These are phyloP conservation scores for Ceratina calcarata DNA, from an alignment of 1,140 invertebrate species.

Conservation along the genomic window DNA sequence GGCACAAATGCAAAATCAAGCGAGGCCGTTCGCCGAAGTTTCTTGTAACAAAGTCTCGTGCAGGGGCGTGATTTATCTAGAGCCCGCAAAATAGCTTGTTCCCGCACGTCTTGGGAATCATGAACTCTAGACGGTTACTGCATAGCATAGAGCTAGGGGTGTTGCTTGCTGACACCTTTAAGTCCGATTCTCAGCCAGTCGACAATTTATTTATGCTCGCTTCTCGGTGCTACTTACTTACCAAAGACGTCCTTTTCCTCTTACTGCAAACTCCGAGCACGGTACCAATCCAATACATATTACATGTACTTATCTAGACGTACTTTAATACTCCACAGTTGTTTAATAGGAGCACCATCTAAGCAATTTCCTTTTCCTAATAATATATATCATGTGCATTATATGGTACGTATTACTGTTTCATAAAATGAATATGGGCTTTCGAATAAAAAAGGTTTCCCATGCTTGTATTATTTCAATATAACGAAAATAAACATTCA, in stretches of 20 bases:
- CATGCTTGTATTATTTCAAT: too few species aligned
- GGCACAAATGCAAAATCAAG: constrained; percentile 29
- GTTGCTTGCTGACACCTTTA: constrained; percentile 23
- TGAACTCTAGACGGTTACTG: constrained; percentile 28
- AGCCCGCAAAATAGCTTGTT: constrained; percentile 34
- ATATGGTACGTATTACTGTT: too few species aligned
- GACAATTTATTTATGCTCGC: constrained; percentile 30
- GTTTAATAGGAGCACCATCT: too few species aligned
- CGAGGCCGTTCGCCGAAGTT: constrained; percentile 10
- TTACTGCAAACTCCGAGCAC: not conserved
- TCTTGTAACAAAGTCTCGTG: constrained; percentile 11
- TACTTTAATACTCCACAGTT: not conserved
- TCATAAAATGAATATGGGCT: too few species aligned
- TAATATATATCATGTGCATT: too few species aligned
- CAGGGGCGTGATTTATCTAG: constrained; percentile 39
- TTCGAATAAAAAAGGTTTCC: too few species aligned
- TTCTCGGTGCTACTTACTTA: not conserved
- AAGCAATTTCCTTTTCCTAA: too few species aligned
- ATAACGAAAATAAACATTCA: too few species aligned
- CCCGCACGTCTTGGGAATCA: constrained; percentile 36
- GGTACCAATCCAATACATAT: not conserved
- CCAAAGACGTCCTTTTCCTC: not conserved
- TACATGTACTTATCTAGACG: not conserved
- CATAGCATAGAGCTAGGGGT: not conserved
- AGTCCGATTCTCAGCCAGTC: constrained; percentile 29